Evolutionary conservation across 2,113 vertebrate genomes (phyloP).

Genomic region (Lates calcarifer): DNA sequence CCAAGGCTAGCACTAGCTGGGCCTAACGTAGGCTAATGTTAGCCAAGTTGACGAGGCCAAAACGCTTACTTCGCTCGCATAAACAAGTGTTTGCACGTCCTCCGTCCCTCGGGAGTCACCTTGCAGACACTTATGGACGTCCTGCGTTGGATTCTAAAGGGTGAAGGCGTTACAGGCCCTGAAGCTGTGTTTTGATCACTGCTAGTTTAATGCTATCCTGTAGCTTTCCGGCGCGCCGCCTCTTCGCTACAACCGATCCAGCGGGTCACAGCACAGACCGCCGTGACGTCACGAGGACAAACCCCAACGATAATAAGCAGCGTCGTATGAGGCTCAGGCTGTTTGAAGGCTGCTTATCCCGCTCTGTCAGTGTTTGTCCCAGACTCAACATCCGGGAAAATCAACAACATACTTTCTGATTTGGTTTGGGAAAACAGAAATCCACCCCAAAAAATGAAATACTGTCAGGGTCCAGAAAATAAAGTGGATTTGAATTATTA

Average conservation of each 20-base stretch:
- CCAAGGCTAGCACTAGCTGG: constrained; percentile 58
- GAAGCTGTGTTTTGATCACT: constrained; percentile 24
- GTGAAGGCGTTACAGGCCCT: background rate
- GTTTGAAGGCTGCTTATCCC: too few species aligned
- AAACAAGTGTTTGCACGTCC: constrained; percentile 16
- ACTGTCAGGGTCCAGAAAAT: too few species aligned
- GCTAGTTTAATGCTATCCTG: constrained; percentile 39
- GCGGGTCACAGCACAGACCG: constrained; percentile 49
- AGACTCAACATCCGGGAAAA: too few species aligned
- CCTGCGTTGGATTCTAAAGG: background rate
- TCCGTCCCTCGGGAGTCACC: background rate
- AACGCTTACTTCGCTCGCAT: constrained; percentile 15
- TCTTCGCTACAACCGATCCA: constrained; percentile 50
- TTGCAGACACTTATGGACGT: background rate
- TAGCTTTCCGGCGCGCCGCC: constrained; percentile 78
- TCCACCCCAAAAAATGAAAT: too few species aligned
- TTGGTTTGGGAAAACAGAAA: too few species aligned
- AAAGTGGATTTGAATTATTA: too few species aligned
- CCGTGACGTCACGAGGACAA: constrained; percentile 66
- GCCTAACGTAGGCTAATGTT: constrained; percentile 55
- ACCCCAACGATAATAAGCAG: background rate
- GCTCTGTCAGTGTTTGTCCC: too few species aligned
- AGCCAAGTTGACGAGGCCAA: constrained; percentile 59
- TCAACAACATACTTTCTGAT: too few species aligned
- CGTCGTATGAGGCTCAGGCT: too few species aligned